These are phyloP conservation scores for Hypomecis atomaria DNA, from an alignment of 2,888 invertebrate species.

Conservation along the genomic window DNA sequence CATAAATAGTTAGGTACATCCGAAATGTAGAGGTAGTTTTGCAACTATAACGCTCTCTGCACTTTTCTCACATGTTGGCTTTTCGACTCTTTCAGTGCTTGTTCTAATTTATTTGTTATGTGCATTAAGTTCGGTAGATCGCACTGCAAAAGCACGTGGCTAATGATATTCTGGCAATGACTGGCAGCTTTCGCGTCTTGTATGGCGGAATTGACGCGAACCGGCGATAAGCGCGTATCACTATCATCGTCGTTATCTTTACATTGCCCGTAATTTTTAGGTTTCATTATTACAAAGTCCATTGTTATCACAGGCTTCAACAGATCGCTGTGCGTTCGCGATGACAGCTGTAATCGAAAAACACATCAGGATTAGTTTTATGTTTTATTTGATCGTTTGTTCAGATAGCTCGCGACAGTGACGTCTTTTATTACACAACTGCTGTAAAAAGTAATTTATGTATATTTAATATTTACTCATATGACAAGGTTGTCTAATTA, in stretches of 20 bases:
- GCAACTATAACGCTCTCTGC: conserved; percentile 67
- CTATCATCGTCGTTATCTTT: conserved; percentile 39
- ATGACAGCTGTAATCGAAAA: conserved; percentile 64
- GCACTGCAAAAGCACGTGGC: conserved; percentile 77
- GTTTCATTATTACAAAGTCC: conserved; percentile 69
- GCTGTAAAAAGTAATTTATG: too few relatives aligned
- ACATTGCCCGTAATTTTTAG: conserved; percentile 63
- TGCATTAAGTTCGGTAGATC: conserved; percentile 84
- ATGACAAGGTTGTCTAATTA: too few relatives aligned
- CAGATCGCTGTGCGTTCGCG: conserved; percentile 59
- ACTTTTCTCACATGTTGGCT: conserved; percentile 84
- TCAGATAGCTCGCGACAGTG: too few relatives aligned
- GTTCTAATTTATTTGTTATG: conserved; percentile 81
- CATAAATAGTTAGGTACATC: not conserved
- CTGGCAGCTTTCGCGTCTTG: conserved; percentile 73
- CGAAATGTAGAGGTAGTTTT: not conserved
- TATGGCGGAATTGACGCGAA: conserved; percentile 60
- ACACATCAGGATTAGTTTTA: conserved; percentile 1
- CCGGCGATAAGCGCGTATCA: conserved; percentile 40
- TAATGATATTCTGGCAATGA: conserved; percentile 73
- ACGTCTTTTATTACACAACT: too few relatives aligned
- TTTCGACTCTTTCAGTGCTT: conserved; percentile 83
- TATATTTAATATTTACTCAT: too few relatives aligned
- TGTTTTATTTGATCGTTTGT: conserved; percentile 1
- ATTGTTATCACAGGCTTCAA: conserved; percentile 71